phyloP scores from a whole-genome alignment of 2,113 vertebrate species.

The Osmerus mordax region DNA sequence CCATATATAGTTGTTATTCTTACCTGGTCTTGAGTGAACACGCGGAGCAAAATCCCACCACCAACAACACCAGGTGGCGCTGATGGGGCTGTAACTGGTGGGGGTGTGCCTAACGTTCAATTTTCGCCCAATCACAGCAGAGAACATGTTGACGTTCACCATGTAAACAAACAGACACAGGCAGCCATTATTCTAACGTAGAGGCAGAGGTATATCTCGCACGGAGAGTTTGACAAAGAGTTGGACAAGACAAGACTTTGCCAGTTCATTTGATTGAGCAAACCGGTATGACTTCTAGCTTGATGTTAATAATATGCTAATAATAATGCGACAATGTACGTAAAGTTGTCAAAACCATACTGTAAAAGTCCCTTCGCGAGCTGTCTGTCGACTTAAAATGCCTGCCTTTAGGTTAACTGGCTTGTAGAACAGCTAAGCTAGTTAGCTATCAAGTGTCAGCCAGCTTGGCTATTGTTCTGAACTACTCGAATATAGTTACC shows the following conservation, averaged over 20 bases:
- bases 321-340: no score
- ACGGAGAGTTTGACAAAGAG: slow-evolving; percentile 8
- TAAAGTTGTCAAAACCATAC: no score
- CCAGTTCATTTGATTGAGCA: neutral
- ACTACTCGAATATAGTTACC: neutral
- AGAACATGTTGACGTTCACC: slow-evolving; percentile 25
- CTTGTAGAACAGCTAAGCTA: no score
- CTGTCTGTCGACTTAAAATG: no score
- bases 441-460: no score
- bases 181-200: slow-evolving; percentile 47
- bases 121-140: neutral
- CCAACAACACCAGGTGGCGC: no score
- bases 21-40: neutral
- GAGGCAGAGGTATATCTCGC: neutral
- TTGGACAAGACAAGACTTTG: neutral
- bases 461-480: neutral
- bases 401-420: no score
- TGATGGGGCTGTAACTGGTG: neutral
- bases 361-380: no score
- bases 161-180: slow-evolving; percentile 62
- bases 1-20: neutral
- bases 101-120: neutral
- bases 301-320: no score
- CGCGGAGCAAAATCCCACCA: no score
- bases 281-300: neutral